Evolutionary conservation across 2,888 invertebrate species (phyloP).

Genomic region (Monochamus alternatus): DNA sequence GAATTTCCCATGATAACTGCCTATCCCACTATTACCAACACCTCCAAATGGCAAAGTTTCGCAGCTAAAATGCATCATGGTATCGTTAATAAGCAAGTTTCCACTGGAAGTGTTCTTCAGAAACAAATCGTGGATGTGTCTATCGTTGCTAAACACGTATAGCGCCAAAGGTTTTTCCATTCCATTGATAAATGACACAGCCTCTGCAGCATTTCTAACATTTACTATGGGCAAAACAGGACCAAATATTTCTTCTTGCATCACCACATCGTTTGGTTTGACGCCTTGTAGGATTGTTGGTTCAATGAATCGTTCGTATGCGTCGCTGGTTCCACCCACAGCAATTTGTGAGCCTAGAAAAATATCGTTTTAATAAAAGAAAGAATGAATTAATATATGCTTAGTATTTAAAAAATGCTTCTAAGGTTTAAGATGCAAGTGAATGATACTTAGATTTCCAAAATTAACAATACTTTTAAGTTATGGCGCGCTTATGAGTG

Average conservation of each 20-base stretch:
- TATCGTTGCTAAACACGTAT: slow-evolving; percentile 86
- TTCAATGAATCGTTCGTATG: slow-evolving; percentile 85
- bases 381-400: no score
- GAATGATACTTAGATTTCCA: no score
- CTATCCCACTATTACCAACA: slow-evolving; percentile 95
- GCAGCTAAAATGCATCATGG: slow-evolving; percentile 87
- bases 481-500: no score
- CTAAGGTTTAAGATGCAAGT: no score
- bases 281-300: slow-evolving; percentile 90
- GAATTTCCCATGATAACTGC: slow-evolving; percentile 92
- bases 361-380: not conserved
- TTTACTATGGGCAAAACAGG: slow-evolving; percentile 93
- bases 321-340: slow-evolving; percentile 85
- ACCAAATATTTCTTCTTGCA: slow-evolving; percentile 97
- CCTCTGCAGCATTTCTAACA: slow-evolving; percentile 88
- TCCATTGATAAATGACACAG: slow-evolving; percentile 90
- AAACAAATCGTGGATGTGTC: slow-evolving; percentile 76
- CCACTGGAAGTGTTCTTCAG: slow-evolving; percentile 85
- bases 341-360: slow-evolving; percentile 76
- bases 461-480: no score
- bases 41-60: slow-evolving; percentile 96
- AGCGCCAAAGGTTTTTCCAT: slow-evolving; percentile 92
- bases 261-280: slow-evolving; percentile 81
- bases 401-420: no score
- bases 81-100: slow-evolving; percentile 88